Percentiles rank a stretch among this genome's conserved stretches.
These are phyloP conservation scores for Nemotelus pantherinus DNA, from an alignment of 2,888 invertebrate species.

Conservation along the genomic window DNA sequence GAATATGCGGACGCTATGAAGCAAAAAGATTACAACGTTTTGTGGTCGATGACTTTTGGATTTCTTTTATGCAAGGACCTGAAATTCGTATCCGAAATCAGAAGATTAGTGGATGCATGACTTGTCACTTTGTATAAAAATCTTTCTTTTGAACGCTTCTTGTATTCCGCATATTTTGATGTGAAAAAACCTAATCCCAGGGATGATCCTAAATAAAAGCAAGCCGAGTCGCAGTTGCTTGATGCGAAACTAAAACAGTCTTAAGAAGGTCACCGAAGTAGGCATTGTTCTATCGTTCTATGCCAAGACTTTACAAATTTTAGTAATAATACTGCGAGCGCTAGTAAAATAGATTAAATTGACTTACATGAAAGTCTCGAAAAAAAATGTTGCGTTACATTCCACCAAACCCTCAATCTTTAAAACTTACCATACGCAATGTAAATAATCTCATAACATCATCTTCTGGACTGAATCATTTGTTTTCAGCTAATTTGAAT, in stretches of 20 bases:
- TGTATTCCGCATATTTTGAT: conserved; percentile 15
- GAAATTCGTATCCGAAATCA: not conserved
- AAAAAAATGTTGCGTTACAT: not conserved
- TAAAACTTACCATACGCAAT: too few relatives aligned
- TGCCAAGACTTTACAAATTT: too few relatives aligned
- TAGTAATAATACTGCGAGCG: too few relatives aligned
- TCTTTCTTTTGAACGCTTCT: not conserved
- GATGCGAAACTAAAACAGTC: not conserved
- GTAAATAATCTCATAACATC: not conserved
- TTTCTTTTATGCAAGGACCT: conserved; percentile 35
- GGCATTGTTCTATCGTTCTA: too few relatives aligned
- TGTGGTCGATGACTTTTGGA: conserved; percentile 43
- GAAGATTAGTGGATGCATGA: conserved; percentile 29
- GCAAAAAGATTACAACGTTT: conserved; percentile 38
- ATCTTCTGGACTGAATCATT: not conserved
- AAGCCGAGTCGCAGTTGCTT: not conserved
- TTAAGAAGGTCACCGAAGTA: too few relatives aligned
- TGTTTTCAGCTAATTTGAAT: conserved; percentile 11
- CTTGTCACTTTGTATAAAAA: conserved; percentile 12
- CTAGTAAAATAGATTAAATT: too few relatives aligned
- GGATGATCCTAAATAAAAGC: conserved; percentile 9
- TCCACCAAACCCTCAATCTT: too few relatives aligned
- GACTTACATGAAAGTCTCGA: too few relatives aligned
- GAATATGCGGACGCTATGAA: not conserved
- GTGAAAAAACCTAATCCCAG: not conserved